A percentile compares a stretch with the other conserved stretches of the same genome.
Evolutionary conservation across 2,113 vertebrate species (phyloP).

Genomic region (Beaufortia kweichowensis): DNA sequence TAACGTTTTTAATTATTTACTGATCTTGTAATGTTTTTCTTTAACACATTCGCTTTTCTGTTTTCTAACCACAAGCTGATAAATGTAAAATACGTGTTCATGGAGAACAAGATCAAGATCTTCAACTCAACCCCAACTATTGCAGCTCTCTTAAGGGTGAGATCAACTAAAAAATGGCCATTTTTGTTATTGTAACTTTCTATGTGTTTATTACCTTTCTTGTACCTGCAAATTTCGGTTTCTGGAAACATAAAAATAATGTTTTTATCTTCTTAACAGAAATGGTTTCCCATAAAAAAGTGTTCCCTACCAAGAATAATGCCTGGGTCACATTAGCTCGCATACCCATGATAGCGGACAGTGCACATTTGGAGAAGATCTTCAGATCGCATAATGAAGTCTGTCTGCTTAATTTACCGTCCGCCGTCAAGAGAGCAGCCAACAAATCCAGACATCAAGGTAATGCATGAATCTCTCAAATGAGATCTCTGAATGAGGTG

Average conservation of each 20-base stretch:
- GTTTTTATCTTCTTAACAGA: conserved; percentile 53
- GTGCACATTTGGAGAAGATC: conserved; percentile 72
- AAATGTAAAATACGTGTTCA: conserved; percentile 61
- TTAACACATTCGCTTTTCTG: background rate
- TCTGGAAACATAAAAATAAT: background rate
- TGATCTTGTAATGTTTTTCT: background rate
- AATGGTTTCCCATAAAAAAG: conserved; percentile 69
- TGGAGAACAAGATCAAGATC: conserved; percentile 60
- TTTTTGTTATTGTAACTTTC: background rate
- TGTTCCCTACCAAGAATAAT: conserved; percentile 76
- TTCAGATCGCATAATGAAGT: conserved; percentile 66
- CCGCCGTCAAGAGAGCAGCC: conserved; percentile 62
- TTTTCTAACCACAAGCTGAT: conserved; percentile 61
- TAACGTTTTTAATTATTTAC: background rate
- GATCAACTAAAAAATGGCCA: conserved; percentile 5
- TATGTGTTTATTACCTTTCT: background rate
- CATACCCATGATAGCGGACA: conserved; percentile 72
- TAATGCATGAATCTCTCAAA: background rate
- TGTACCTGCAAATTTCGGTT: background rate
- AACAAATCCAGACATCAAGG: conserved; percentile 33
- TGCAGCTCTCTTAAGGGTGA: conserved; percentile 73
- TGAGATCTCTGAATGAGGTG: background rate
- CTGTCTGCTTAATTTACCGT: conserved; percentile 73
- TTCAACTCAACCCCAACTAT: conserved; percentile 58
- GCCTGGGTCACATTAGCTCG: conserved; percentile 71